Base-by-base conservation (phyloP, 2,888 invertebrate genomes). In the Drosophila quinaria region DNA sequence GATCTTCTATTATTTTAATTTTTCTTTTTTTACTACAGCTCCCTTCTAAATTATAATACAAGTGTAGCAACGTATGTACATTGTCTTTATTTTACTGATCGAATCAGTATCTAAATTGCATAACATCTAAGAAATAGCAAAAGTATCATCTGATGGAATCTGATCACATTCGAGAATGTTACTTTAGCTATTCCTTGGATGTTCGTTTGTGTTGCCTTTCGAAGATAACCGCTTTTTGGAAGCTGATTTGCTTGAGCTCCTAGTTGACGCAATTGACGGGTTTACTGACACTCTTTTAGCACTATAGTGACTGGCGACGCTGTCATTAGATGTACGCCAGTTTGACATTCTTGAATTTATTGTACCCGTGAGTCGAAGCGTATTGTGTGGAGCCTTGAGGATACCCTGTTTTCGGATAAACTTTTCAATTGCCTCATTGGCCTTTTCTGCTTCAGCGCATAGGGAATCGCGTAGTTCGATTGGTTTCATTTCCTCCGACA, bases 381-480 rank as follows among this genome's bases (percentile, higher is more conserved):
- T 22, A 15, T 50, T 35, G 22, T 10, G 3, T 0, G 10, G 1
- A 9, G 17, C 10, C 22, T 54, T 65, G 9, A 37, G 19, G 5
- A 71, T 22, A 0, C 77, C 72, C 22, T 82, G 47, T 10, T 1
- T 13, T 6, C 6, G 19, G 4, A 85, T 54, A n/a, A 31, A 80
- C 0, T 3, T n/a, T 11, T 49, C 33, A 11, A 82, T 52, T 1
- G 65, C 58, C 0, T 25, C 39, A 0, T 42, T 19, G 5, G 61
- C 69, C 1, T 22, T 10, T 0, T 39, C 2, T 3, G 59, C 55
- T 0, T 5, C 8, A 0, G 9, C 2, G 2, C 19, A 11, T 0
- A 37, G 4, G 10, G 31, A n/a, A 2, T 37, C 10, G 10, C 13
- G n/a, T 2, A 3, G 4, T 8, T 15, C 6, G 0, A 25, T 1